A percentile compares a stretch with the other conserved stretches of the same genome.
Conservation (phyloP, 2,888 invertebrate species). For the Anagyrus pseudococci region DNA sequence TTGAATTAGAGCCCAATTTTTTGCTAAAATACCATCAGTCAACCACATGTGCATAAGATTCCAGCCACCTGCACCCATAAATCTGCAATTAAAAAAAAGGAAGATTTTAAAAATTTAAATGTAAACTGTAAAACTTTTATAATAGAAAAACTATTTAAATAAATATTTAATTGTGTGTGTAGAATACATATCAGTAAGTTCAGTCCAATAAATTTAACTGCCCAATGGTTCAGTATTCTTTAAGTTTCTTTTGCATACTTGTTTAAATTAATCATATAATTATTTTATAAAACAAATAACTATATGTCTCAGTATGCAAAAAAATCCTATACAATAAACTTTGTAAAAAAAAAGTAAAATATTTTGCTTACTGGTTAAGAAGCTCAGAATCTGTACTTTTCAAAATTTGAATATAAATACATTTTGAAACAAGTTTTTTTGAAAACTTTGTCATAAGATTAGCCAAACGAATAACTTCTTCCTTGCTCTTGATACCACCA, state of each 20-base stretch:
- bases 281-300: slow-evolving; percentile 41
- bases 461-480: slow-evolving; percentile 87
- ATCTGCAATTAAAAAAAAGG: slow-evolving; percentile 68
- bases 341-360: not conserved
- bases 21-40: slow-evolving; percentile 81
- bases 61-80: slow-evolving; percentile 94
- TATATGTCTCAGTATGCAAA: slow-evolving; percentile 43
- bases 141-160: too few relatives aligned
- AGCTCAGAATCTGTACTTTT: slow-evolving; percentile 85
- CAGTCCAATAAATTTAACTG: slow-evolving; percentile 46
- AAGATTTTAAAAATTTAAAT: slow-evolving; percentile 3
- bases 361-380: slow-evolving; percentile 71
- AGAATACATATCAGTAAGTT: slow-evolving; percentile 56
- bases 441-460: slow-evolving; percentile 96
- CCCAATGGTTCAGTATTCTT: slow-evolving; percentile 56
- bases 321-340: not conserved
- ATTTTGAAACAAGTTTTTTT: slow-evolving; percentile 93
- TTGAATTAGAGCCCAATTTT: slow-evolving; percentile 86
- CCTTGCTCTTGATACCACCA: slow-evolving; percentile 87
- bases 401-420: slow-evolving; percentile 92
- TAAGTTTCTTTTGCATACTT: slow-evolving; percentile 51
- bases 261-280: slow-evolving; percentile 41
- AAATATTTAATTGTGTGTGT: slow-evolving; percentile 40
- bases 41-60: slow-evolving; percentile 89
- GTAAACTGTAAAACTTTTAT: too few relatives aligned